Base-by-base conservation (phyloP, 2,797 vertebrate species). In the Sylvilagus floridanus region DNA sequence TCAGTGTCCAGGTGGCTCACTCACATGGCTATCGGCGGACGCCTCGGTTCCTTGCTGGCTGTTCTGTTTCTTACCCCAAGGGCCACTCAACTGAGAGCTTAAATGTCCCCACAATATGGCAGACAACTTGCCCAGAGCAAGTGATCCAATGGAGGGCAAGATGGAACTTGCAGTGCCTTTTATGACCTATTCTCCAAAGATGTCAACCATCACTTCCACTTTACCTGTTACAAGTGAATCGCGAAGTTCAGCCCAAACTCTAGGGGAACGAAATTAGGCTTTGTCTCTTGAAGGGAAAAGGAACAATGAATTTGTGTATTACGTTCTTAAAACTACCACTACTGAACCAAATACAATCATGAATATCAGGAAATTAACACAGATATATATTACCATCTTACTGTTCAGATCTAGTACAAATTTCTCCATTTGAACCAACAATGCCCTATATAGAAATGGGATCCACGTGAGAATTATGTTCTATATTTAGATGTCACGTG, bases 281-380 rank as follows among this genome's bases (percentile, higher is more conserved):
- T 86, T 37, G 9, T n/a, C 47, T 81, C 54, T 95, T 93, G 63
- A 79, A 88, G 57, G 21, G 60, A 88, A 85, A 73, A 68, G 4
- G 62, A 78, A 66, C 42, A 72, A 88, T 28, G 57, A 68, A 91
- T 71, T 47, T 65, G 28, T 79, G 52, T 17, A n/a, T 57, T 91
- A 63, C 73, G 24, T 66, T 93, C 85, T 86, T 47, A 78, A 84
- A 90, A 79, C 52, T 4, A 91, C 28, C 16, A 81, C 24, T 42
- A 50, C 0, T 87, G 54, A 90, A 84, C 24, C n/a, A 65, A 24
- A 88, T 0, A 68, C 0, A 72, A 93, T 50, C 37, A 63, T 77
- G 57, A 85, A 82, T 71, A 75, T 35, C n/a, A 73, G 35, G 28
- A 89, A 78, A 37, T 57, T 12, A 84, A 54, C 50, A 54, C 7